phyloP scores from a whole-genome alignment of 2,888 invertebrate species.

The Cryptocephalus primarius region DNA sequence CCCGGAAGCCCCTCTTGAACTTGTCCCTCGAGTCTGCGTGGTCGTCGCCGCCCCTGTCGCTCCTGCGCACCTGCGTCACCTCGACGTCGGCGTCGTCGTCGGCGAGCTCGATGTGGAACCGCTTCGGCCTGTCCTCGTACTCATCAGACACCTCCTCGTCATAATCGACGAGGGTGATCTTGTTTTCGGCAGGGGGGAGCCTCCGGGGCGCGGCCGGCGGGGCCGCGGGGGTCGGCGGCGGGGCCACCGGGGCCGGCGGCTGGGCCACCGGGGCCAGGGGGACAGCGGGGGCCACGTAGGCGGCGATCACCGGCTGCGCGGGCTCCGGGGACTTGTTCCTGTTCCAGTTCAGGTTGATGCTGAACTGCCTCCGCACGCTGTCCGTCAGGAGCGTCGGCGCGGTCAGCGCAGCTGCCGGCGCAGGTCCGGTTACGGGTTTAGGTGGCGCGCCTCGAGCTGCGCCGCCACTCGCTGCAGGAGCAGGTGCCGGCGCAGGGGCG shows the following conservation, averaged over 20 bases:
- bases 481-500: neutral
- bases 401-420: slow-evolving; percentile 11
- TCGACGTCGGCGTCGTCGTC: slow-evolving; percentile 18
- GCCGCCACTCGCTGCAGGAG: neutral
- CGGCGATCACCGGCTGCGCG: slow-evolving; percentile 11
- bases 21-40: slow-evolving; percentile 14
- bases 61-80: slow-evolving; percentile 12
- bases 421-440: neutral
- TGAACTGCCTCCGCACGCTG: slow-evolving; percentile 31
- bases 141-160: slow-evolving; percentile 9
- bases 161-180: slow-evolving; percentile 9
- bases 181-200: slow-evolving; percentile 8
- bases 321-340: slow-evolving; percentile 23
- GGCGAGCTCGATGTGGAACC: slow-evolving; percentile 21
- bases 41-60: slow-evolving; percentile 8
- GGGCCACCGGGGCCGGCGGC: slow-evolving; percentile 9
- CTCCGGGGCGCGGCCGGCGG: slow-evolving; percentile 9
- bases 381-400: slow-evolving; percentile 25
- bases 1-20: slow-evolving; percentile 20
- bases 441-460: neutral
- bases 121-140: slow-evolving; percentile 11
- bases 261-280: slow-evolving; percentile 9
- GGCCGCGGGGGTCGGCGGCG: slow-evolving; percentile 11
- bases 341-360: slow-evolving; percentile 33
- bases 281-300: slow-evolving; percentile 9